These are phyloP conservation scores for Drosophila nigromelanica DNA, from an alignment of 1,140 invertebrate genomes.

Conservation along the genomic window DNA sequence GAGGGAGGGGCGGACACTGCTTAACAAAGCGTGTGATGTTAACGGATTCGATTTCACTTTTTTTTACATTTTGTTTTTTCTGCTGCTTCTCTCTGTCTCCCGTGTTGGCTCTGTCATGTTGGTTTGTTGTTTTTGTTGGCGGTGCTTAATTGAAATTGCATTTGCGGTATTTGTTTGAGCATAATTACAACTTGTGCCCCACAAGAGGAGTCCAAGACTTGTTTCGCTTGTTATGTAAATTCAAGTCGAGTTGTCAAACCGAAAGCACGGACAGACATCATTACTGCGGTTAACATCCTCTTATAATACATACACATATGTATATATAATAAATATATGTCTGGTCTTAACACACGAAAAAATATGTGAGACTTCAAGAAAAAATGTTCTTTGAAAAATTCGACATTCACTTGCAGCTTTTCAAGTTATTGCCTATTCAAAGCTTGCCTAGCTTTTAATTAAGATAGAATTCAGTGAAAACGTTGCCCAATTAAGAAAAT, in stretches of 20 bases:
- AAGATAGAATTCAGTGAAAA: neutral
- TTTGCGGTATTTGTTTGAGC: constrained; percentile 74
- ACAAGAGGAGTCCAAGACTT: constrained; percentile 43
- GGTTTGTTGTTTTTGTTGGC: constrained; percentile 8
- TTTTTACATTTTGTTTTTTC: constrained; percentile 1
- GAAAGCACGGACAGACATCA: constrained; percentile 16
- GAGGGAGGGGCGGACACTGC: constrained; percentile 4
- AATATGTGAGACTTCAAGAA: neutral
- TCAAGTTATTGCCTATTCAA: neutral
- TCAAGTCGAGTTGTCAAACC: constrained; percentile 28
- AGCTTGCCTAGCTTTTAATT: neutral
- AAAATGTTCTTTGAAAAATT: neutral
- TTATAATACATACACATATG: neutral
- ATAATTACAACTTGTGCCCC: constrained; percentile 63
- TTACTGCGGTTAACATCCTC: constrained; percentile 35
- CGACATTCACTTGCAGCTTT: neutral
- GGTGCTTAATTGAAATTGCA: constrained; percentile 75
- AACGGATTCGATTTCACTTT: constrained; percentile 77
- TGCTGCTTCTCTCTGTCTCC: neutral
- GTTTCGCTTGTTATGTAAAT: constrained; percentile 59
- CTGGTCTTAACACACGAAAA: neutral
- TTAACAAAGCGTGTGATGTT: constrained; percentile 61
- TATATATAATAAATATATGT: constrained; percentile 3
- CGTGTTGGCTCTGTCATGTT: neutral
- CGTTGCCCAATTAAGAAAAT: neutral